A percentile compares a stretch with the other conserved stretches of the same genome.
Conservation (phyloP, 2,888 invertebrate genomes). For the Tachystola acroxantha region DNA sequence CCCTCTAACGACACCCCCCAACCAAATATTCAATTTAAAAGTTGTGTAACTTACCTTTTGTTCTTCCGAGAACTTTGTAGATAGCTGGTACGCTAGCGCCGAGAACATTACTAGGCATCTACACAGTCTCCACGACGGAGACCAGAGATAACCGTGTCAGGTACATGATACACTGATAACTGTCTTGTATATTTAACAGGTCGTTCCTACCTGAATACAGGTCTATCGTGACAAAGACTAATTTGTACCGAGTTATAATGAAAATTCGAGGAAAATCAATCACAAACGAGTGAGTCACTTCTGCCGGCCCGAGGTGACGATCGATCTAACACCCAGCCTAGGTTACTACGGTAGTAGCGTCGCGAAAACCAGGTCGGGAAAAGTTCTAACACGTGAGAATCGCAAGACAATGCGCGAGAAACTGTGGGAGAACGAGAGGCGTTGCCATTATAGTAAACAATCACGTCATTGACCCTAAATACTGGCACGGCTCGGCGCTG, state of each 20-base stretch:
- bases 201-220: background rate
- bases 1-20: no score
- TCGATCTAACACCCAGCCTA: constrained; percentile 30
- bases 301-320: constrained; percentile 24
- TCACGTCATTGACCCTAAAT: constrained; percentile 70
- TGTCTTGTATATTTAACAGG: background rate
- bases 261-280: constrained; percentile 40
- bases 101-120: constrained; percentile 59
- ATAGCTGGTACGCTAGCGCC: constrained; percentile 61
- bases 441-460: constrained; percentile 78
- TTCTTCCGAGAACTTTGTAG: constrained; percentile 62
- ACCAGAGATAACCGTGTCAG: constrained; percentile 23
- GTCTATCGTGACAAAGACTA: constrained; percentile 1
- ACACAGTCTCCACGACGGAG: constrained; percentile 40
- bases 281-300: constrained; percentile 38
- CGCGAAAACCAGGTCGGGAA: constrained; percentile 38
- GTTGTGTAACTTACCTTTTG: constrained; percentile 58
- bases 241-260: constrained; percentile 15
- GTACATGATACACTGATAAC: constrained; percentile 36
- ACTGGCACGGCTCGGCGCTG: constrained; percentile 19
- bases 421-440: constrained; percentile 74
- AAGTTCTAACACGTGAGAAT: constrained; percentile 62
- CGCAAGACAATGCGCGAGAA: constrained; percentile 66
- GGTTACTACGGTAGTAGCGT: constrained; percentile 21
- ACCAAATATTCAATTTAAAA: no score